Percentiles rank a stretch among this genome's conserved stretches.
These are phyloP conservation scores for Drosophila lutescens DNA, from an alignment of 2,888 invertebrate species.

Conservation along the genomic window DNA sequence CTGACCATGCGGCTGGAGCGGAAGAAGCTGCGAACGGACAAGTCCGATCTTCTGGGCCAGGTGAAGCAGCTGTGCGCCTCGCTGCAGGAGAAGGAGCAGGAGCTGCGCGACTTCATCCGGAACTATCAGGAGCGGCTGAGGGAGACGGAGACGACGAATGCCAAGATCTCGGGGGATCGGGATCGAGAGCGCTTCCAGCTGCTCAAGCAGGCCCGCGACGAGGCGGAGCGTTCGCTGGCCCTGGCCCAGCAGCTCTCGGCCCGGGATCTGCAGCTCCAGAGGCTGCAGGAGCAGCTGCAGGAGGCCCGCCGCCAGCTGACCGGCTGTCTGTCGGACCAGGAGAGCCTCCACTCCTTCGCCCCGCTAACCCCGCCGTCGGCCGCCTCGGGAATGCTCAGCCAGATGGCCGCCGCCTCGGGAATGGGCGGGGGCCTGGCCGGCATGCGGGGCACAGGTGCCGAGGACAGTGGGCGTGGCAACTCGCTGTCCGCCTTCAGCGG, in stretches of 20 bases:
- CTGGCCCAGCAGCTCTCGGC: conserved; percentile 94
- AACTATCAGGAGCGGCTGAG: conserved; percentile 96
- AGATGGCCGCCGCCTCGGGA: conserved; percentile 82
- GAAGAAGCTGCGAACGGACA: conserved; percentile 95
- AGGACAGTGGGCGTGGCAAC: conserved; percentile 89
- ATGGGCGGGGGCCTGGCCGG: conserved; percentile 87
- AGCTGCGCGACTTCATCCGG: conserved; percentile 95
- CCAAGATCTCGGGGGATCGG: conserved; percentile 87
- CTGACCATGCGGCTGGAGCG: conserved; percentile 94
- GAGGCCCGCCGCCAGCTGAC: conserved; percentile 92
- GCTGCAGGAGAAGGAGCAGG: conserved; percentile 96
- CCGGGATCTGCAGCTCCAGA: conserved; percentile 93
- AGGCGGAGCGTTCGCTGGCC: conserved; percentile 93
- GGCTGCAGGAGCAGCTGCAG: conserved; percentile 93
- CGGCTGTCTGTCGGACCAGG: conserved; percentile 93
- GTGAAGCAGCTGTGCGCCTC: conserved; percentile 97
- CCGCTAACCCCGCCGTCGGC: conserved; percentile 87
- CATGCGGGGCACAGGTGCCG: conserved; percentile 85
- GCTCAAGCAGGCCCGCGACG: conserved; percentile 94
- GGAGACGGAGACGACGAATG: conserved; percentile 89
- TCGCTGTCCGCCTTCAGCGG: conserved; percentile 85
- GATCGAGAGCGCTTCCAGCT: conserved; percentile 96
- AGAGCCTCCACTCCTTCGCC: conserved; percentile 90
- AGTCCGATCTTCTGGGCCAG: conserved; percentile 95
- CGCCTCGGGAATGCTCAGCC: conserved; percentile 85